A percentile compares a stretch with the other conserved stretches of the same genome.
phyloP scores from a whole-genome alignment of 1,140 invertebrate species.

The Camponotus vicinus region DNA sequence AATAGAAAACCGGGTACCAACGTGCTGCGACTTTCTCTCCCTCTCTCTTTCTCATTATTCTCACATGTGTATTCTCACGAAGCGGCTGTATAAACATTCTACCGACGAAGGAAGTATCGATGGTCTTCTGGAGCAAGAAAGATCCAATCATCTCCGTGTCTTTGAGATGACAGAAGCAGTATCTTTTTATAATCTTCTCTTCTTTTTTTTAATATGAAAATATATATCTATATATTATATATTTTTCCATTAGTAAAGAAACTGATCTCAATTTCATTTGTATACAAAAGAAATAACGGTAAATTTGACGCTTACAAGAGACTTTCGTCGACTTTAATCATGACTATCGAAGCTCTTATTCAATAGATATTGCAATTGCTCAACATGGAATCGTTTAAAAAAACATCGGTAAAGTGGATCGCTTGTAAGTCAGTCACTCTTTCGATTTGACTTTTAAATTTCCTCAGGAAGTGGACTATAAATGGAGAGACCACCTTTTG shows the following conservation, averaged over 20 bases:
- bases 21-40: neutral
- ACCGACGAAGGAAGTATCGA: neutral
- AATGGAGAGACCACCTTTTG: constrained; percentile 20
- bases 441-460: constrained; percentile 52
- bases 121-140: neutral
- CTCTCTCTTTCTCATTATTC: neutral
- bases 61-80: neutral
- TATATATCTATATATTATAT: neutral
- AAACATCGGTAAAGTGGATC: constrained; percentile 27
- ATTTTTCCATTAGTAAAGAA: neutral
- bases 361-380: constrained; percentile 21
- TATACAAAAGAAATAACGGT: neutral
- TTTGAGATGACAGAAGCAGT: neutral
- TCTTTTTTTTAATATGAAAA: neutral
- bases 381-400: constrained; percentile 37
- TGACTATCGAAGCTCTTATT: constrained; percentile 4
- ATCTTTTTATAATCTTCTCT: neutral
- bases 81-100: neutral
- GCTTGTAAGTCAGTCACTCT: constrained; percentile 8
- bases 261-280: neutral
- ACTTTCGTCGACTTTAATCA: neutral
- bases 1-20: constrained; percentile 64
- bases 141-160: neutral
- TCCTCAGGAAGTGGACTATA: neutral
- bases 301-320: neutral